Base-by-base conservation (phyloP, 2,888 invertebrate genomes). In the Silvanus unidentatus region DNA sequence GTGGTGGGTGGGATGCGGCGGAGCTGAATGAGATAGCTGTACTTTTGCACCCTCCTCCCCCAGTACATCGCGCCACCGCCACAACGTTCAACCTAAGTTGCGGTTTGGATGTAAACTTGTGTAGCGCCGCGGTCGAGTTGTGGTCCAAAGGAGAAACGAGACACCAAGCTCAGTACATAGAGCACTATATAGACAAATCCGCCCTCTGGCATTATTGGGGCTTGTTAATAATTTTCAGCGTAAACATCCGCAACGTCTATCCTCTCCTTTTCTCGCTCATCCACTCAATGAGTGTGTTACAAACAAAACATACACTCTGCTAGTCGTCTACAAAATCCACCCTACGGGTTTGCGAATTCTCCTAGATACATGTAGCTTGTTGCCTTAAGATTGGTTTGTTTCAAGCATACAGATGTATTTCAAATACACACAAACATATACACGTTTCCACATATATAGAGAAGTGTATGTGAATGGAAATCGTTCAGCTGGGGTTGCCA, bases 101-200 rank as follows among this genome's bases (percentile, higher is more conserved):
- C 58, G 65, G 69, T 68, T 55, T 52, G 50, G 59, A 65, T 66
- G 67, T 67, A 68, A 68, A 69, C 67, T 67, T 65, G 65, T 65
- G 64, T 63, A 66, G 64, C 63, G 65, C 63, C 58, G 65, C 58
- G 68, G 68, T 63, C 55, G 58, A 58, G 60, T 60, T 58, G 65
- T 63, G 67, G 58, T 54, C 49, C 45, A 41, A 42, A 55, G 51
- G 54, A 56, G 59, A 59, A 60, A 62, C 59, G 61, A 60, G 65
- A 63, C 62, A 56, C 60, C 57, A 49, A 42, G 49, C 53, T 40
- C 47, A 49, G 30, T 42, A 43, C 43, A 39, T 42, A 51, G 41
- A 44, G 28, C 47, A 16, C 42, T 45, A 44, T 42, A 53, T 50
- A 59, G 57, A 57, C 55, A 56, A 61, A 61, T 60, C 61, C 60